phyloP scores from a whole-genome alignment of 1,140 invertebrate genomes.

The Dryas iulia region DNA sequence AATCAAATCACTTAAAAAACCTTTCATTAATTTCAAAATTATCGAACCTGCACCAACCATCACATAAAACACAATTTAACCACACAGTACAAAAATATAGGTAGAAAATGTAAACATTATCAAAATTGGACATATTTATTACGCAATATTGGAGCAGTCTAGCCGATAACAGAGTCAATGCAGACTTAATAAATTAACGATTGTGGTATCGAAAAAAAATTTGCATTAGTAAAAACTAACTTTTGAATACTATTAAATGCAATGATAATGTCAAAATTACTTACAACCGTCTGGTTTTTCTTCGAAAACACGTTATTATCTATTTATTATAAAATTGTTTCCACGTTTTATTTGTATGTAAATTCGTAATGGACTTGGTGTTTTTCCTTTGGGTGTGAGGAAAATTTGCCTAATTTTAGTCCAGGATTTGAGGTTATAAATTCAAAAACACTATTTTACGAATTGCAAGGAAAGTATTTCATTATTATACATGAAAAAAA shows the following conservation, averaged over 20 bases:
- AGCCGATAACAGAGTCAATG: neutral
- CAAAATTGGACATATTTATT: neutral
- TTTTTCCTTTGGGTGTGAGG: neutral
- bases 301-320: neutral
- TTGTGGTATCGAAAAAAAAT: neutral
- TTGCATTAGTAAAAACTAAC: neutral
- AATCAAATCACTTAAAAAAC: too few species aligned
- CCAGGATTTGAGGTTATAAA: too few species aligned
- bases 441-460: too few species aligned
- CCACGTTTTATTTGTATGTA: neutral
- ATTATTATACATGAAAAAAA: too few species aligned
- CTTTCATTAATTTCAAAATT: too few species aligned
- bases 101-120: neutral
- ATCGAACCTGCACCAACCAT: too few species aligned
- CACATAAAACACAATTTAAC: too few species aligned
- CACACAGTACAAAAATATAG: neutral
- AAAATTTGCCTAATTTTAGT: too few species aligned
- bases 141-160: neutral
- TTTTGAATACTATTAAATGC: neutral
- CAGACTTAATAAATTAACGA: constrained; percentile 8
- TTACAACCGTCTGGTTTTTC: neutral
- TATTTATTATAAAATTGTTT: neutral
- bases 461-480: too few species aligned
- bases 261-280: neutral
- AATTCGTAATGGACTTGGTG: neutral